Base-by-base conservation (phyloP, 2,797 vertebrate species). In the Alca torda region DNA sequence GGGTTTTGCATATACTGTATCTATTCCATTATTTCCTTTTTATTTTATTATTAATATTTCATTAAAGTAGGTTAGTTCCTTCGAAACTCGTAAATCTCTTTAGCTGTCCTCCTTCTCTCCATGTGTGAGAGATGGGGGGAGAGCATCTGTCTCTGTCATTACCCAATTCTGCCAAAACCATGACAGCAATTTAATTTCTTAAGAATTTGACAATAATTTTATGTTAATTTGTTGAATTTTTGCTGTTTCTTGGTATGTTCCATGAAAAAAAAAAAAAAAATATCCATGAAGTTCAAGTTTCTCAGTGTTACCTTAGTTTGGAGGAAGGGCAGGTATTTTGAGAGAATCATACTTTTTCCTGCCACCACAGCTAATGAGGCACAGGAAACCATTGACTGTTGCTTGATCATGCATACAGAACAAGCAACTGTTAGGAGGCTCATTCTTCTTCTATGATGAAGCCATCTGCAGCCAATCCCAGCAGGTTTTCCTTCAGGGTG, bases 361-460 rank as follows among this genome's bases (percentile, higher is more conserved):
- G 98, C 98, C 98, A 97, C 93, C 95, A 95, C 90, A 96, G 95
- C 97, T 99, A 99, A 99, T 99, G 98, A 99, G 98, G 98, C 98
- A 98, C 98, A 98, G 84, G 97, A 98, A 98, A 97, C 96, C 97
- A 97, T 98, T 98, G 97, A 97, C 98, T 98, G 97, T 97, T 98
- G 97, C 95, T 98, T 98, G 98, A 98, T 98, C 98, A 98, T 98
- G 98, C 98, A 98, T 98, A 98, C 97, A 96, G 96, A 98, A 98
- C 95, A 98, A 98, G 97, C 69, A 95, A 97, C 93, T 96, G 86
- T 95, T 96, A 96, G 87, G 84, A 97, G 64, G 74, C 76, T 92
- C 76, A 96, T 97, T 97, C 96, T 97, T 97, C 91, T 97, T 98
- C 94, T 19, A 88, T 96, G 92, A 95, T 75, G 90, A 97, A 98